Conservation (phyloP, 2,888 invertebrate genomes). For the Parapristionchus giblindavisi region DNA sequence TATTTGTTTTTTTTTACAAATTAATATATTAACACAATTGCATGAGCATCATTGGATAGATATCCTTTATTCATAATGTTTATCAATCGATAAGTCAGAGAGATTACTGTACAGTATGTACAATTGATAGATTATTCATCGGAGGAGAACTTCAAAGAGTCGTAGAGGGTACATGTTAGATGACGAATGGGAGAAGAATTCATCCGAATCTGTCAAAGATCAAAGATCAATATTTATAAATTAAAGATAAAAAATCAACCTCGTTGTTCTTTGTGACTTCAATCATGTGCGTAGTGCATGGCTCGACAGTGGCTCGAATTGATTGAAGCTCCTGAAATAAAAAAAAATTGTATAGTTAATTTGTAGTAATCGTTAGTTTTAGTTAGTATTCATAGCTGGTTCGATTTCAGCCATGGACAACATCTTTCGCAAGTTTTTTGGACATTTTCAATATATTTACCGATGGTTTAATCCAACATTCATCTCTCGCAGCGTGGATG, state of each 20-base stretch:
- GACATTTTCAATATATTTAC: neutral
- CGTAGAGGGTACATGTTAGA: conserved; percentile 30
- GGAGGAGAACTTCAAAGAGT: neutral
- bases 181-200: conserved; percentile 31
- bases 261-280: conserved; percentile 3
- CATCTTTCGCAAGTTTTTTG: neutral
- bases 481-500: conserved; percentile 25
- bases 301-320: neutral
- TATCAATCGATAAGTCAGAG: no score
- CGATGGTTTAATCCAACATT: neutral
- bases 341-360: neutral
- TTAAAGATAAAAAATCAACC: conserved; percentile 5
- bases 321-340: conserved; percentile 12
- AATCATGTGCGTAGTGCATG: conserved; percentile 23
- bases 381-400: no score
- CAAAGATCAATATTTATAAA: neutral
- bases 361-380: neutral
- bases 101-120: no score
- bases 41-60: no score
- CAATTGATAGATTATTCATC: no score
- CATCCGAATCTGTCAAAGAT: neutral
- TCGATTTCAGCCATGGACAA: no score
- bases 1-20: no score
- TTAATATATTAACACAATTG: no score
- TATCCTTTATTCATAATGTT: no score